Evolutionary conservation across 2,113 vertebrate genomes (phyloP).

Genomic region (Ptilorrhoa leucosticta): DNA sequence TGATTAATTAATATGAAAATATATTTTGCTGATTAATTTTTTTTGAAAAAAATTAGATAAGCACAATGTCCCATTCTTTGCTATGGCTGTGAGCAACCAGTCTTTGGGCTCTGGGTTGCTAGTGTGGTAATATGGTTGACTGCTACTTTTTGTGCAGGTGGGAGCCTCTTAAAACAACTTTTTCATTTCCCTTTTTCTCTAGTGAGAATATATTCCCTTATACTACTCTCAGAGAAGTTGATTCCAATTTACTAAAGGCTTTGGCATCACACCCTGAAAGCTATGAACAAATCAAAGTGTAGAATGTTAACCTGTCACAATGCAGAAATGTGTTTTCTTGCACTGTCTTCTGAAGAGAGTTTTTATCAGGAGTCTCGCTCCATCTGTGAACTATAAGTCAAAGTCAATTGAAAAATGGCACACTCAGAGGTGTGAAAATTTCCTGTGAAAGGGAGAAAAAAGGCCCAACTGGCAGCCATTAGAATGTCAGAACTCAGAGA

Average conservation of each 20-base stretch:
- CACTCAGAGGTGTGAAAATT: constrained; percentile 11
- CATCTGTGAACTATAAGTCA: constrained; percentile 31
- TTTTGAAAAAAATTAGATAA: background rate
- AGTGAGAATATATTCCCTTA: background rate
- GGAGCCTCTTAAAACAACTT: background rate
- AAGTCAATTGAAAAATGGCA: constrained; percentile 46
- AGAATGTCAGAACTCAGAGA: constrained; percentile 15
- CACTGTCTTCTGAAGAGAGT: constrained; percentile 26
- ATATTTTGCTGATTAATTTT: background rate
- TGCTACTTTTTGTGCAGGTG: background rate
- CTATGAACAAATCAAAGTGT: constrained; percentile 30
- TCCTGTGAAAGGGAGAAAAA: constrained; percentile 31
- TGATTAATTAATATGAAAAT: background rate
- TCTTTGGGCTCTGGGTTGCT: background rate
- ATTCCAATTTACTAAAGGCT: background rate
- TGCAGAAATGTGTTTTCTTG: constrained; percentile 46
- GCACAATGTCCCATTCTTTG: background rate
- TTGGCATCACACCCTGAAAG: constrained; percentile 1
- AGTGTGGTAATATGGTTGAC: background rate
- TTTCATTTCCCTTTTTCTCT: background rate
- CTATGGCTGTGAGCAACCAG: background rate
- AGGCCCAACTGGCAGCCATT: constrained; percentile 5
- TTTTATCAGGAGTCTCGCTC: constrained; percentile 14
- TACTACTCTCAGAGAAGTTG: background rate
- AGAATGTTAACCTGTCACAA: constrained; percentile 54